Conservation (phyloP, 1,140 invertebrate genomes). For the Gryon sp. region DNA sequence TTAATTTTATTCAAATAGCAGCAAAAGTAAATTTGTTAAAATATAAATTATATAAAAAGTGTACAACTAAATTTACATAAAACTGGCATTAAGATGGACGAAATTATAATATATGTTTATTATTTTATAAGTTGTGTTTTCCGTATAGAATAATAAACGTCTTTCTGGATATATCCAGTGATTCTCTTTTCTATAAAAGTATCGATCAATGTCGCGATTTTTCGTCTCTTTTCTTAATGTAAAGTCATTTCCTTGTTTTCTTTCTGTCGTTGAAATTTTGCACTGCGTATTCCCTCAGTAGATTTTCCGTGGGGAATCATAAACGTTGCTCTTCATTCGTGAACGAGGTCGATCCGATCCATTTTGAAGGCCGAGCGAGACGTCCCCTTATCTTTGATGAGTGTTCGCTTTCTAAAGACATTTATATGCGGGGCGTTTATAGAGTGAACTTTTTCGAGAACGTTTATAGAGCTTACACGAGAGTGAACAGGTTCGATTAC, state of each 20-base stretch:
- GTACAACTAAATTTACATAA: no score
- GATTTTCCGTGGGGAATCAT: constrained; percentile 38
- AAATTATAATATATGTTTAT: no score
- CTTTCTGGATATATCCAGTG: not conserved
- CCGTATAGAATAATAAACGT: no score
- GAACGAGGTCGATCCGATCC: constrained; percentile 51
- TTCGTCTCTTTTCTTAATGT: constrained; percentile 6
- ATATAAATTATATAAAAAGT: no score
- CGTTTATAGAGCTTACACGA: constrained; percentile 53
- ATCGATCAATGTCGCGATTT: not conserved
- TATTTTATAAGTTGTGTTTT: no score
- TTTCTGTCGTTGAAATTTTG: constrained; percentile 7
- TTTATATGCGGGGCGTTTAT: constrained; percentile 57
- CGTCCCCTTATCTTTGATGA: constrained; percentile 54
- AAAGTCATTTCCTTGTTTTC: not conserved
- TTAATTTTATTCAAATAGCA: no score
- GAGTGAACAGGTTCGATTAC: constrained; percentile 57
- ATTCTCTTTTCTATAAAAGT: constrained; percentile 6
- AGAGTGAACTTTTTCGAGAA: no score
- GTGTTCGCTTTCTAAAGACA: constrained; percentile 56
- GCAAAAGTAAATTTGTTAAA: no score
- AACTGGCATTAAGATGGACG: no score
- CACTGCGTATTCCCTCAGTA: constrained; percentile 10
- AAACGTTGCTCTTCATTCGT: constrained; percentile 44
- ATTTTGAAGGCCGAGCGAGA: constrained; percentile 47